A percentile compares a stretch with the other conserved stretches of the same genome.
Conservation (phyloP, 2,113 vertebrate genomes). For the Phocoena sinus region DNA sequence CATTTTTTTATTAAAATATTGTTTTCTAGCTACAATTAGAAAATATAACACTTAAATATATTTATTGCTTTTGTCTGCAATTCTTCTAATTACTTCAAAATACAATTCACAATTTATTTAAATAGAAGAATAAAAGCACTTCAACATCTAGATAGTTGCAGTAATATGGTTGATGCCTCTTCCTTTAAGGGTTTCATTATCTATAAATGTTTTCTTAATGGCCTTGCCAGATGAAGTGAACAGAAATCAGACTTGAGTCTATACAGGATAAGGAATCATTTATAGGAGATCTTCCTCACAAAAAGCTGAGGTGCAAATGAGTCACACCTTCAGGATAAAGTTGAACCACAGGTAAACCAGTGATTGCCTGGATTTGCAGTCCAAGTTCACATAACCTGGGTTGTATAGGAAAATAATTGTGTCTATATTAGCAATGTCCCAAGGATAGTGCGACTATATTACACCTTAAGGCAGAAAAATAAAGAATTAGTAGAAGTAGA, state of each 20-base stretch:
- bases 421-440: not conserved
- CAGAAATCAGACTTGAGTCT: not conserved
- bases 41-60: not conserved
- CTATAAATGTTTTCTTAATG: not conserved
- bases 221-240: not conserved
- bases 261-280: not conserved
- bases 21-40: not conserved
- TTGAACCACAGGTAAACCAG: not conserved
- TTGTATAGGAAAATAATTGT: not conserved
- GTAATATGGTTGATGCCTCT: not conserved
- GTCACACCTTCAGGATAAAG: not conserved
- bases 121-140: not conserved
- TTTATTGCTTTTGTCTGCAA: not conserved
- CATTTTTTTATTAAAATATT: not conserved
- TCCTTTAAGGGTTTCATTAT: not conserved
- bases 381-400: not conserved
- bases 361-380: not conserved
- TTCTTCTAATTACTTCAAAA: constrained; percentile 19
- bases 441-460: not conserved
- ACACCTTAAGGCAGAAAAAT: not conserved
- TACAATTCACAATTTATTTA: not conserved
- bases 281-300: not conserved
- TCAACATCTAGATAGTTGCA: not conserved
- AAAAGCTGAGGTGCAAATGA: not conserved
- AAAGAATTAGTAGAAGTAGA: not conserved